Conservation (phyloP, 2,888 invertebrate species). For the Hecatera dysodea region DNA sequence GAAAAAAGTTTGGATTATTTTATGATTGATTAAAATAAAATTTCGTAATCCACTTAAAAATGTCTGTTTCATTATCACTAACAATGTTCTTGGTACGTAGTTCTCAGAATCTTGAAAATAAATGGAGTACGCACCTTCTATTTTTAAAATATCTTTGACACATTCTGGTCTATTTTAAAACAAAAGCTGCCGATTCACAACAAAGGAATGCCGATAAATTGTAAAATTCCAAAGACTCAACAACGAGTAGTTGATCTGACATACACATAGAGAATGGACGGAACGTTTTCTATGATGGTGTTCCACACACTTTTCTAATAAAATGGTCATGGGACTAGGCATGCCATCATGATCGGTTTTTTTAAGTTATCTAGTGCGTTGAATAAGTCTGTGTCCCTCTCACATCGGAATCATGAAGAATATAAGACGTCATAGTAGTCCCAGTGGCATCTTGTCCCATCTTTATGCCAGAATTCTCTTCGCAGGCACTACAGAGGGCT, state of each 20-base stretch:
- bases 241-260: conserved; percentile 29
- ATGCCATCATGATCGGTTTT: too few species aligned
- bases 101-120: not conserved
- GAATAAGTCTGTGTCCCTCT: too few species aligned
- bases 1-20: not conserved
- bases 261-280: conserved; percentile 3
- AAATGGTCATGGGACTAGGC: too few species aligned
- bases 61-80: not conserved
- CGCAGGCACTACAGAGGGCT: too few species aligned
- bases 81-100: not conserved
- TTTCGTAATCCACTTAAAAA: not conserved
- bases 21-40: not conserved
- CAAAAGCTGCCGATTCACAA: conserved; percentile 46
- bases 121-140: conserved; percentile 19
- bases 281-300: not conserved
- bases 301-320: too few species aligned
- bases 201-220: conserved; percentile 53
- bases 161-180: conserved; percentile 37
- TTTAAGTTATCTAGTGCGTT: too few species aligned
- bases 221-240: conserved; percentile 55
- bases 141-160: conserved; percentile 43
- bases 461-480: too few species aligned
- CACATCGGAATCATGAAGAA: too few species aligned
- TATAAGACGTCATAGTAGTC: too few species aligned
- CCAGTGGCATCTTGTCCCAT: too few species aligned